A percentile compares a stretch with the other conserved stretches of the same genome.
Conservation (phyloP, 2,797 vertebrate species). For the Molossus alvarezi region DNA sequence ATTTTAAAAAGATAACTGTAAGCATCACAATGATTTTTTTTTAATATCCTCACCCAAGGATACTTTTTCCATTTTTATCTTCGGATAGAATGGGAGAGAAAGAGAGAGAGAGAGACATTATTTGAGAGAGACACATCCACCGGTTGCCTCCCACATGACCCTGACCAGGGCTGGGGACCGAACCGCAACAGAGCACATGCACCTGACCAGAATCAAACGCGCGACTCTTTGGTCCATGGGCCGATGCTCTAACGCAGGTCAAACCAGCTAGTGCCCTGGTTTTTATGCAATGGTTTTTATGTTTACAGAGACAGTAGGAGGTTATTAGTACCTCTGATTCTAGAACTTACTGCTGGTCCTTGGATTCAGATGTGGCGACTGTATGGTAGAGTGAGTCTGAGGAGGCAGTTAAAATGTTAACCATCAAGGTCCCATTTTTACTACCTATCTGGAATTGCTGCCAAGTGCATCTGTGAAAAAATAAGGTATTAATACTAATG, state of each 20-base stretch:
- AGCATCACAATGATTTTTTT: neutral
- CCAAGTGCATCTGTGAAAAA: neutral
- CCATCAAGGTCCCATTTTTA: neutral
- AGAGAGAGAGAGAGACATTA: no score
- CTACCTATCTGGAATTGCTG: neutral
- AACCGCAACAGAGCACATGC: no score
- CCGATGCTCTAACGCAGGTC: no score
- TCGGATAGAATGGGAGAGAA: no score
- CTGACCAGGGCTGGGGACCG: no score
- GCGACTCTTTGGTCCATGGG: no score
- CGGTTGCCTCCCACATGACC: no score
- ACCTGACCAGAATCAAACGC: no score
- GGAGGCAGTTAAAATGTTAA: neutral
- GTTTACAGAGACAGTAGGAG: neutral
- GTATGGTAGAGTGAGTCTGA: neutral
- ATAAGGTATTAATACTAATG: neutral
- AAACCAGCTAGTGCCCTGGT: no score
- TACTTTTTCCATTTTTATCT: no score
- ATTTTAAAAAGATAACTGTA: neutral
- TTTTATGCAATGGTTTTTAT: neutral
- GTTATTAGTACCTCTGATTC: neutral
- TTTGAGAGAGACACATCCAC: no score
- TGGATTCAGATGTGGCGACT: neutral
- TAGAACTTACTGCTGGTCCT: neutral
- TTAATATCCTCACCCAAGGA: no score